Percentiles rank a stretch among this genome's conserved stretches.
These are phyloP conservation scores for Cyanistes caeruleus DNA, from an alignment of 2,113 vertebrate genomes.

Conservation along the genomic window DNA sequence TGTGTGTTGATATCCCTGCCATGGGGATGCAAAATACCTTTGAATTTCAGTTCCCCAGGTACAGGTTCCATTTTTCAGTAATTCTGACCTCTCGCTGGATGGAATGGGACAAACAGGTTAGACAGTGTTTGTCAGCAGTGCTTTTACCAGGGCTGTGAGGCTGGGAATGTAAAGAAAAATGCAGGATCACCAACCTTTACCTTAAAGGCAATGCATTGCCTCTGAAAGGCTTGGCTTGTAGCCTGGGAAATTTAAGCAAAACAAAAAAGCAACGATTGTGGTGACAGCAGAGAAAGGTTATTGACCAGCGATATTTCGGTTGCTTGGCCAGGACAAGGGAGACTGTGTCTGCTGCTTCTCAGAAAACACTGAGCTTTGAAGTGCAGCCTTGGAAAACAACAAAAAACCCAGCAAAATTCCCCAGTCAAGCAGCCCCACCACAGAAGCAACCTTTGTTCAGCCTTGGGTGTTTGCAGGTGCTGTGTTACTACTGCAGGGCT, in stretches of 20 bases:
- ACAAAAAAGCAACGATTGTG: background rate
- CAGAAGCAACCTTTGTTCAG: background rate
- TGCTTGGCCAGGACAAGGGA: background rate
- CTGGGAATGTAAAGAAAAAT: background rate
- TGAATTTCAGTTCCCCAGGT: background rate
- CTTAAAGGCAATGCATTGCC: background rate
- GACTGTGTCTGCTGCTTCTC: background rate
- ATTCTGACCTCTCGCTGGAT: background rate
- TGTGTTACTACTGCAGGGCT: background rate
- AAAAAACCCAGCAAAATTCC: background rate
- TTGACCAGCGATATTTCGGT: background rate
- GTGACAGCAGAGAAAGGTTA: background rate
- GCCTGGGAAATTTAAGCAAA: background rate
- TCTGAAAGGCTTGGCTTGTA: background rate
- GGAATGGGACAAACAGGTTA: background rate
- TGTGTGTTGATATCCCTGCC: background rate
- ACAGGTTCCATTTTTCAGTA: background rate
- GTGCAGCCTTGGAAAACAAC: background rate
- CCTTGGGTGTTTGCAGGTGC: rapidly evolving
- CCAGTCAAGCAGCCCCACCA: background rate
- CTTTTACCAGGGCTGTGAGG: background rate
- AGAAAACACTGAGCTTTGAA: background rate
- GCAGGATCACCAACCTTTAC: background rate
- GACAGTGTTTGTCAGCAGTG: background rate
- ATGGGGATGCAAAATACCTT: background rate